phyloP scores from a whole-genome alignment of 2,113 vertebrate species.

The Corythoichthys intestinalis region DNA sequence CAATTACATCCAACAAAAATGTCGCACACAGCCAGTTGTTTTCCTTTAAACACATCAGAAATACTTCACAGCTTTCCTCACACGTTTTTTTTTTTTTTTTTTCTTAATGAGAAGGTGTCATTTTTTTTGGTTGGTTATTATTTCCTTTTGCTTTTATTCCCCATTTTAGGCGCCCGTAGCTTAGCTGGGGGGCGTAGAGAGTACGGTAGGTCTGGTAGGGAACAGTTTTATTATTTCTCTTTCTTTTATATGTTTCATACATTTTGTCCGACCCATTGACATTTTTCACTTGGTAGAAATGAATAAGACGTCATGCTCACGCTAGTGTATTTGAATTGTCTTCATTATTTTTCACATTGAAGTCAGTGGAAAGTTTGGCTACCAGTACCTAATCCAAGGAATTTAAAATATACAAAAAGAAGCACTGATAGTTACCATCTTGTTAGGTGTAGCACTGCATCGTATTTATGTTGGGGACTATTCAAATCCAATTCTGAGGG shows the following conservation, averaged over 20 bases:
- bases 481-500: slow-evolving; percentile 2
- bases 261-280: slow-evolving; percentile 64
- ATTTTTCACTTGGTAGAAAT: slow-evolving; percentile 46
- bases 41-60: slow-evolving; percentile 28
- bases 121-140: slow-evolving; percentile 58
- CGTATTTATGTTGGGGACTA: background rate
- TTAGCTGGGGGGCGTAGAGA: slow-evolving; percentile 76
- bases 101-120: slow-evolving; percentile 60
- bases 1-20: slow-evolving; percentile 47
- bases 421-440: background rate
- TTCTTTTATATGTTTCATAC: slow-evolving; percentile 66
- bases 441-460: slow-evolving; percentile 25
- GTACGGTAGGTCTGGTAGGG: slow-evolving; percentile 79
- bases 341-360: slow-evolving; percentile 54
- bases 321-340: slow-evolving; percentile 55
- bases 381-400: slow-evolving; percentile 4
- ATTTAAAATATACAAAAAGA: slow-evolving; percentile 3
- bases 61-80: slow-evolving; percentile 9
- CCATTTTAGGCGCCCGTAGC: slow-evolving; percentile 73
- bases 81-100: slow-evolving; percentile 53
- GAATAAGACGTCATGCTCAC: slow-evolving; percentile 37
- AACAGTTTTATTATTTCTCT: slow-evolving; percentile 57
- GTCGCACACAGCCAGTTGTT: slow-evolving; percentile 17
- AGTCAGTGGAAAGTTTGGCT: slow-evolving; percentile 29
- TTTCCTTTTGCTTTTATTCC: slow-evolving; percentile 38